Base-by-base conservation (phyloP, 2,113 vertebrate species). In the Gavialis gangeticus region DNA sequence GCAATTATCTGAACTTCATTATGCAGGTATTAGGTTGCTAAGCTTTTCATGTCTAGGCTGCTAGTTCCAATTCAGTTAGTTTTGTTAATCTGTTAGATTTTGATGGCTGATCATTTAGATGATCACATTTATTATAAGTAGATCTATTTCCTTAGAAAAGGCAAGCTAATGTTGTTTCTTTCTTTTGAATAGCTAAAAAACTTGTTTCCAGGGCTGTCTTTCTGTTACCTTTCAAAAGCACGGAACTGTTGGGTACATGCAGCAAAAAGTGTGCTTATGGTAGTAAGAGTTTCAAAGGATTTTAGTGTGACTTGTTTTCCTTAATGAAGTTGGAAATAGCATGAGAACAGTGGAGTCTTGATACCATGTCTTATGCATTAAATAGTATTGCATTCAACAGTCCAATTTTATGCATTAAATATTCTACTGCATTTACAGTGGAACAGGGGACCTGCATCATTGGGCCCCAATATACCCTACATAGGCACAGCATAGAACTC, bases 1-100 rank as follows among this genome's bases (percentile, higher is more conserved):
- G 92, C 88, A 89, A 92, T 14, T 75, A 62, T 59, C 75, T 94
- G 78, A 85, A 84, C 62, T 54, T 79, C 66, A 54, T 93, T 88
- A 55, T 81, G 85, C 75, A 27, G 1, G 30, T 84, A 78, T 57
- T 79, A 28, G 57, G 89, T 60, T 19, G 69, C 81, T 71, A 46
- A 86, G 64, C 77, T 88, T 94, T 95, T 55, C 76, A 79, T 2
- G 64, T 88, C 59, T 14, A 17, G 22, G 57, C 84, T 93, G 37
- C 28, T 66, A 63, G 21, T 57, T 76, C 59, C 58, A 22, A 34
- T 59, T 92, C 37, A 79, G 62, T 55, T 88, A 12, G 10, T 5
- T 90, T 69, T 16, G 13, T 69, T 19, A 69, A 69, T 34, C 17
- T 69, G 66, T 69, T 69, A 18, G 10, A 16, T 19, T 69, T 69